Conservation (phyloP, 1,140 invertebrate genomes). For the Carposina sasakii region DNA sequence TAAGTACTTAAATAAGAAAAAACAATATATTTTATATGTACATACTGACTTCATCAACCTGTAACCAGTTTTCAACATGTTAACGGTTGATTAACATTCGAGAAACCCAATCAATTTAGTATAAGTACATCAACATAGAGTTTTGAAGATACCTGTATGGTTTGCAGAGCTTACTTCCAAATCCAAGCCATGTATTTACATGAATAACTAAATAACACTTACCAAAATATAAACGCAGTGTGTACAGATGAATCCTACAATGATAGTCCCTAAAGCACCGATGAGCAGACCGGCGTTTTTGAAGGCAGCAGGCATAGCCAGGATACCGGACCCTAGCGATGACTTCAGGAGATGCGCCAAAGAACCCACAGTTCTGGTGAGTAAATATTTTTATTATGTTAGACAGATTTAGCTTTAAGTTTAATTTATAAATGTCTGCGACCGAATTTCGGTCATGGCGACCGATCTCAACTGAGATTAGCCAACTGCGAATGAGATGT, state of each 20-base stretch:
- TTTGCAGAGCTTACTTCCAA: not conserved
- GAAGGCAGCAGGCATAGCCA: slow-evolving; percentile 92
- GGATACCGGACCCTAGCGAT: slow-evolving; percentile 91
- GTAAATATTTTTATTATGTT: slow-evolving; percentile 24
- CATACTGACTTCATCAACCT: too few species aligned
- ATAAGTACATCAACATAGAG: too few species aligned
- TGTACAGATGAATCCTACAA: slow-evolving; percentile 84
- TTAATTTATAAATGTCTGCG: too few species aligned
- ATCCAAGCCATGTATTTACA: not conserved
- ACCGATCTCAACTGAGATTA: too few species aligned
- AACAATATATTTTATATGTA: not conserved
- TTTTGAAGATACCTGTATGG: too few species aligned
- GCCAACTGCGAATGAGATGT: too few species aligned
- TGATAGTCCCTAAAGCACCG: slow-evolving; percentile 79
- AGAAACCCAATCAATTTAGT: too few species aligned
- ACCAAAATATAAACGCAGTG: slow-evolving; percentile 88
- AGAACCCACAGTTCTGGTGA: slow-evolving; percentile 78
- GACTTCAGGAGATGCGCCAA: slow-evolving; percentile 86
- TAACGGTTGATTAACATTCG: too few species aligned
- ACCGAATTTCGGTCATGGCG: too few species aligned
- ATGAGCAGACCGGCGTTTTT: slow-evolving; percentile 85
- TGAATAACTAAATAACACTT: slow-evolving; percentile 41
- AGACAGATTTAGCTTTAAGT: too few species aligned
- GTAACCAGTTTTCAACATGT: too few species aligned
- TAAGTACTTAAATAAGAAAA: too few species aligned